Conservation (phyloP, 2,113 vertebrate species). For the Grallaria varia region DNA sequence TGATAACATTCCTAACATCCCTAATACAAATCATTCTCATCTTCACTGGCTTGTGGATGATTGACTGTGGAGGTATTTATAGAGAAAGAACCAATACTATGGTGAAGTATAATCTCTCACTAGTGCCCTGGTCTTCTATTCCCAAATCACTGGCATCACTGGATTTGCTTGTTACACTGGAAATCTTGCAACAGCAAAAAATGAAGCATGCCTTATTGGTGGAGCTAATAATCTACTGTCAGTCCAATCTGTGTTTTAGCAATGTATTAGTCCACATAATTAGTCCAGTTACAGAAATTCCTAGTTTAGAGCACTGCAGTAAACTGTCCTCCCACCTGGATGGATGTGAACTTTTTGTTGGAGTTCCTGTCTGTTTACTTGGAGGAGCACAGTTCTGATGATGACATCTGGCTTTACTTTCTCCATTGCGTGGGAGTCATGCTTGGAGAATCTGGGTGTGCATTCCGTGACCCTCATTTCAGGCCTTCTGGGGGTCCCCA, state of each 20-base stretch:
- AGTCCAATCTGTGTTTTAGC: background rate
- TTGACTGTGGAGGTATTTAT: background rate
- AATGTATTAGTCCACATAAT: background rate
- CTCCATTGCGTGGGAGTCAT: background rate
- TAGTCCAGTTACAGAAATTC: background rate
- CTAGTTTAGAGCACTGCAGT: background rate
- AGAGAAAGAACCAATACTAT: background rate
- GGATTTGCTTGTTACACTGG: background rate
- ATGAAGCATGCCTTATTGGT: background rate
- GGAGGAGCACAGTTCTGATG: background rate
- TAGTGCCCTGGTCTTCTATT: background rate
- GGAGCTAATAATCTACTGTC: background rate
- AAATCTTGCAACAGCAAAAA: background rate
- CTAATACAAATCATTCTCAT: background rate
- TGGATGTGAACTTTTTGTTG: background rate
- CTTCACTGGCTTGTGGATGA: background rate
- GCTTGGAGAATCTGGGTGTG: background rate
- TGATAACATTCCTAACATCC: background rate
- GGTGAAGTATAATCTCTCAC: background rate
- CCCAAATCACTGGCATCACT: background rate
- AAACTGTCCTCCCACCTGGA: background rate
- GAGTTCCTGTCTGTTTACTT: background rate
- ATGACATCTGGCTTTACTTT: background rate
- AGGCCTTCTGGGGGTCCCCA: background rate
- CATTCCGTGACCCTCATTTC: accelerated